A percentile compares a stretch with the other conserved stretches of the same genome.
Evolutionary conservation across 1,140 invertebrate species (phyloP).

Genomic region (Brachionus calyciflorus): DNA sequence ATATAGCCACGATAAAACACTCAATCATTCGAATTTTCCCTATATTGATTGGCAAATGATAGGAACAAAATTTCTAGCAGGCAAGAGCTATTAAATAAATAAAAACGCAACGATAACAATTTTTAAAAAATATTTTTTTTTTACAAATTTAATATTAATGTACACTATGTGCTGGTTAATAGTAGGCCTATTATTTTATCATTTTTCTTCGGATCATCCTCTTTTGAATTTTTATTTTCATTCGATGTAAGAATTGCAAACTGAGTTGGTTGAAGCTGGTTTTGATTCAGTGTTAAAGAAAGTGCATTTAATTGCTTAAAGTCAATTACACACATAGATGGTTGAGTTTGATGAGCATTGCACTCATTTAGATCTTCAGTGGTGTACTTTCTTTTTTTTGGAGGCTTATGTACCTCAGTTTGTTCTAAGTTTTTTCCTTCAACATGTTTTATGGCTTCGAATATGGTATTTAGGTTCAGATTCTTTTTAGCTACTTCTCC

Average conservation of each 20-base stretch:
- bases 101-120: neutral
- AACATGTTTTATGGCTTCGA: conserved; percentile 90
- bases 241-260: neutral
- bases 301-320: conserved; percentile 8
- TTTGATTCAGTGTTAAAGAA: conserved; percentile 1
- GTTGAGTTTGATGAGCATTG: neutral
- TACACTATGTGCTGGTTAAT: neutral
- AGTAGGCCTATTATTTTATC: conserved; percentile 29
- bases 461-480: conserved; percentile 86
- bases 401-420: conserved; percentile 11
- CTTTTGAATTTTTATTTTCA: conserved; percentile 17
- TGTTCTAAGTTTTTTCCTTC: conserved; percentile 67
- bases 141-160: neutral
- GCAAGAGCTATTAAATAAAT: neutral
- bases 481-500: conserved; percentile 61
- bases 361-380: neutral
- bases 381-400: conserved; percentile 44
- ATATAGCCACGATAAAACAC: too few species aligned
- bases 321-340: neutral
- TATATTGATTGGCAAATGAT: too few species aligned
- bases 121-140: neutral
- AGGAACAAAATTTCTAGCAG: too few species aligned
- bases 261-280: neutral
- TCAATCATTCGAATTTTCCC: too few species aligned
- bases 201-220: conserved; percentile 9